Percentiles rank a stretch among this genome's conserved stretches.
These are phyloP conservation scores for Spheniscus humboldti DNA, from an alignment of 2,797 vertebrate species.

Conservation along the genomic window DNA sequence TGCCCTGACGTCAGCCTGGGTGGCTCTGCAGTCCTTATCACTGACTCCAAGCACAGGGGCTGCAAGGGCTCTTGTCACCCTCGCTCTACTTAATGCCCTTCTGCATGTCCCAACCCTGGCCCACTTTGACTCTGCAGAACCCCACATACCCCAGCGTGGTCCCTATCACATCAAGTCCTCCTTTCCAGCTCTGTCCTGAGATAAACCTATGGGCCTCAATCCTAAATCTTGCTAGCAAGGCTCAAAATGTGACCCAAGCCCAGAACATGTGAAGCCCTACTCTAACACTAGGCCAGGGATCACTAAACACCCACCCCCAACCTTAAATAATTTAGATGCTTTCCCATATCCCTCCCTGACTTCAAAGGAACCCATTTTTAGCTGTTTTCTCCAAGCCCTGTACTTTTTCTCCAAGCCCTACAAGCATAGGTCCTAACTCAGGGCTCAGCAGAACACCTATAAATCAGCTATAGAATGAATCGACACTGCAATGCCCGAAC, in stretches of 20 bases:
- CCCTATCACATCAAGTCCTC: not conserved
- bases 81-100: not conserved
- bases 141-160: fast-evolving
- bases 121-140: not conserved
- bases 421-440: fast-evolving
- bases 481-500: not conserved
- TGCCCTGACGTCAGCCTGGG: not conserved
- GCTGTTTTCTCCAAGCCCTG: not conserved
- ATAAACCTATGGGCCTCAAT: not conserved
- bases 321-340: not conserved
- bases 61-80: not conserved
- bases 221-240: not conserved
- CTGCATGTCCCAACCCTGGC: not conserved
- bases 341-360: not conserved
- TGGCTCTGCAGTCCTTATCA: not conserved
- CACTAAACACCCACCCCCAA: not conserved
- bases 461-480: not conserved
- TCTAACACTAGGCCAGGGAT: not conserved
- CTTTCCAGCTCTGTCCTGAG: not conserved
- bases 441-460: not conserved
- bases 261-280: not conserved
- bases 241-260: not conserved
- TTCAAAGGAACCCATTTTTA: not conserved
- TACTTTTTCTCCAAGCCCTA: not conserved
- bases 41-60: not conserved